phyloP scores from a whole-genome alignment of 1,140 invertebrate species.

The Notospermus geniculatus region DNA sequence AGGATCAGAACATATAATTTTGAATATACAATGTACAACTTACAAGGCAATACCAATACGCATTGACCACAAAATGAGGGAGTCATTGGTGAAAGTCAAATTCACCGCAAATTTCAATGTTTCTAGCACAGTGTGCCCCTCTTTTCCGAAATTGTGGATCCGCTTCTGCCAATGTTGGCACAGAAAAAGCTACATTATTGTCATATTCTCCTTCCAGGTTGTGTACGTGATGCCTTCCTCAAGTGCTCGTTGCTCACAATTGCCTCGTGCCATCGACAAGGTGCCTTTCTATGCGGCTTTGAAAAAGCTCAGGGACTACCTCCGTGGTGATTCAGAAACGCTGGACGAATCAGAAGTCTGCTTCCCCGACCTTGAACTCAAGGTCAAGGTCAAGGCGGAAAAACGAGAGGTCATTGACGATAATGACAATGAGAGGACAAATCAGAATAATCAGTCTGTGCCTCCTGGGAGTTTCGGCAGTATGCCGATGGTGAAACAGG shows the following conservation, averaged over 20 bases:
- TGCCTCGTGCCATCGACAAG: slow-evolving; percentile 92
- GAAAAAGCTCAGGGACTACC: slow-evolving; percentile 90
- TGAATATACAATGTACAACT: no score
- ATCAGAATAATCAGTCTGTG: neutral
- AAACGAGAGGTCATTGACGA: slow-evolving; percentile 4
- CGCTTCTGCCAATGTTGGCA: no score
- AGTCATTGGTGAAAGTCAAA: no score
- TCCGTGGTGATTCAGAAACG: slow-evolving; percentile 84
- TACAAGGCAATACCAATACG: no score
- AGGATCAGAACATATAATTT: no score
- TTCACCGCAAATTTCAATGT: no score
- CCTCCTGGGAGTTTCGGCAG: neutral
- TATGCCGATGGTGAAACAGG: neutral
- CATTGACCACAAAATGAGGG: no score
- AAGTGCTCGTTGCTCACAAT: slow-evolving; percentile 90
- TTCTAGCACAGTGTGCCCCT: no score
- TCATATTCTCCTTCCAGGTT: no score
- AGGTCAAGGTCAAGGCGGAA: slow-evolving; percentile 37
- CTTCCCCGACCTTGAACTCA: slow-evolving; percentile 64
- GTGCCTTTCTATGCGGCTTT: slow-evolving; percentile 94
- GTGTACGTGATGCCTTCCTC: slow-evolving; percentile 99
- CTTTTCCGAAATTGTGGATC: no score
- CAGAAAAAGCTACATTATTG: no score
- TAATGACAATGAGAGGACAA: no score
- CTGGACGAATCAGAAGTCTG: slow-evolving; percentile 89